Percentiles rank a stretch among this genome's conserved stretches.
Conservation (phyloP, 1,140 invertebrate genomes). For the Ladona fulva region DNA sequence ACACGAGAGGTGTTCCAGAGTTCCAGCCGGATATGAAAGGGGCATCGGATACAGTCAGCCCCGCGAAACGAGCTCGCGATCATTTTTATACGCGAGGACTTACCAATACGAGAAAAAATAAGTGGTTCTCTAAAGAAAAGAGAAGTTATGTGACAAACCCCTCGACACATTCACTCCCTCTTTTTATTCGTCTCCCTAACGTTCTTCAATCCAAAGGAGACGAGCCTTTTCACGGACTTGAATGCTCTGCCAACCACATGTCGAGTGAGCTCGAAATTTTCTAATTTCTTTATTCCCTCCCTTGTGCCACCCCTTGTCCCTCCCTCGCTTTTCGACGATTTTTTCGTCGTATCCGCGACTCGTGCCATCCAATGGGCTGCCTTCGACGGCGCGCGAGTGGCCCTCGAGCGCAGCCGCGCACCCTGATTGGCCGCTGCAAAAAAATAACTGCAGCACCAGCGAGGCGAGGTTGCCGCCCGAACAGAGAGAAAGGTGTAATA, state of each 20-base stretch:
- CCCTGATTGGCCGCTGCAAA: not conserved
- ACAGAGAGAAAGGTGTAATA: too few relatives aligned
- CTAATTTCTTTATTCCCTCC: not conserved
- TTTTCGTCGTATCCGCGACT: not conserved
- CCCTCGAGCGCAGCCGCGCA: not conserved
- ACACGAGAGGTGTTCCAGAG: too few relatives aligned
- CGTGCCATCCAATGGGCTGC: not conserved
- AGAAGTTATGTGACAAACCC: not conserved
- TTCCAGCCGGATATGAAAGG: too few relatives aligned
- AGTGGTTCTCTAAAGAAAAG: too few relatives aligned
- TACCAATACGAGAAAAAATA: not conserved
- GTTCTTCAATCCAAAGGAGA: too few relatives aligned
- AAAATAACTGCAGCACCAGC: too few relatives aligned
- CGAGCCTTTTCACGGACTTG: not conserved
- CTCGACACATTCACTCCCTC: not conserved
- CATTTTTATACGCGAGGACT: not conserved
- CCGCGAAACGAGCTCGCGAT: not conserved
- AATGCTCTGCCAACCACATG: not conserved
- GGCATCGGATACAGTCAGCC: too few relatives aligned
- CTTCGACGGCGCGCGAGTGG: not conserved
- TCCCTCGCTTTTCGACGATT: not conserved
- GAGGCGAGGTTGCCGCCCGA: too few relatives aligned
- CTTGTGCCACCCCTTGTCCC: not conserved
- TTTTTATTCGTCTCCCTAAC: too few relatives aligned
- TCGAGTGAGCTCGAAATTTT: conserved; percentile 5